These are phyloP conservation scores for Paraescarpia echinospica DNA, from an alignment of 1,140 invertebrate species.

Conservation along the genomic window DNA sequence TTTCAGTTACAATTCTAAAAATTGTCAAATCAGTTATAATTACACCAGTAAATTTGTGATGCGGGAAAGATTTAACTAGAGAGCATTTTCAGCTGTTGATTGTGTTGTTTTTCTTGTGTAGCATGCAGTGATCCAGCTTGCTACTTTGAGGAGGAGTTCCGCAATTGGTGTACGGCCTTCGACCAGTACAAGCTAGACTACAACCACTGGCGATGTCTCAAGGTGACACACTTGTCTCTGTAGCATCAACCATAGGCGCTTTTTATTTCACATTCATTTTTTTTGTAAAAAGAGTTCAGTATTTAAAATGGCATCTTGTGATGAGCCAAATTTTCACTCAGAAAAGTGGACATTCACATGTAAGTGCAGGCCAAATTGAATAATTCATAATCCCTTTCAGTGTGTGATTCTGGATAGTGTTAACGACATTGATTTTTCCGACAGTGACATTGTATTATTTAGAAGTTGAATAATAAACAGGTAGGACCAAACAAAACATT, in stretches of 20 bases:
- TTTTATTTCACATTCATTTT: background rate
- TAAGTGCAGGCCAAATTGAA: too few relatives aligned
- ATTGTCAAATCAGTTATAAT: too few relatives aligned
- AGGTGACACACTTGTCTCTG: background rate
- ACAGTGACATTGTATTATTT: too few relatives aligned
- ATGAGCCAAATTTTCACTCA: too few relatives aligned
- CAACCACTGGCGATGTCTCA: slow-evolving; percentile 30
- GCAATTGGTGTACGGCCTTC: slow-evolving; percentile 26
- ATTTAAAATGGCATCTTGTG: background rate
- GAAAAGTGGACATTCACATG: too few relatives aligned
- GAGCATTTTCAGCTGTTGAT: background rate
- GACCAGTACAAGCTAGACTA: slow-evolving; percentile 21
- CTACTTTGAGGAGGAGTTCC: slow-evolving; percentile 19
- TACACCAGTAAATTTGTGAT: too few relatives aligned
- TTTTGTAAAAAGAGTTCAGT: background rate
- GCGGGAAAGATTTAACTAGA: background rate
- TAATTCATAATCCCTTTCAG: too few relatives aligned
- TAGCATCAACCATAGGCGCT: background rate
- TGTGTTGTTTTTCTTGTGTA: background rate
- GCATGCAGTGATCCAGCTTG: slow-evolving; percentile 11
- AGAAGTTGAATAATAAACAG: too few relatives aligned
- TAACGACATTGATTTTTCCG: too few relatives aligned
- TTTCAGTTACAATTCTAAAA: too few relatives aligned
- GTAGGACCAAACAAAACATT: too few relatives aligned
- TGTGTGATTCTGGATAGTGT: too few relatives aligned